Evolutionary conservation across 2,888 invertebrate species (phyloP), one percentile per base, ranked within the genome.

Genomic region (Sericinus montela): DNA sequence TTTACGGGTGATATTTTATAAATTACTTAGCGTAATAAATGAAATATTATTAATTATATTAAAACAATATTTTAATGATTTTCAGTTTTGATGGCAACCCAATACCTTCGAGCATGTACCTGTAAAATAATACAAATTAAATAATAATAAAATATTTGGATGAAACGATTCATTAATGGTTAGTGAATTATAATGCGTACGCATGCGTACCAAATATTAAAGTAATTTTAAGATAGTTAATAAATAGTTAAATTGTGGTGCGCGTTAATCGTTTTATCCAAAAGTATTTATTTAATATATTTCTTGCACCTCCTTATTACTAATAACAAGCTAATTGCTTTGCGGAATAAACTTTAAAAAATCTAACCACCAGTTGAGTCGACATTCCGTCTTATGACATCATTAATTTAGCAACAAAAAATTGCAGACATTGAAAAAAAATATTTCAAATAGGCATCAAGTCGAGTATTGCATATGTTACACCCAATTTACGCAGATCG

Each of bases 301-400:
- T 45, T 55, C 58, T 62, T 69, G 74, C 74, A 72, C 72, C 62
- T 62, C 63, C 60, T 59, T 59, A 58, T 58, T 61, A 45, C 51
- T 60, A 65, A 63, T 66, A 61, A 67, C 57, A 60, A 62, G 68
- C 70, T 67, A 45, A 61, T 52, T 48, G 72, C 72, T 71, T 73
- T 60, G 65, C 63, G 53, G 52, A 19, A 15, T 35, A 16, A 15
- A 48, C 35, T 56, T n/a, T 62, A 54, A 45, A 57, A 54, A 57
- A 52, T 55, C 53, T 51, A 59, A 59, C 59, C 60, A 57, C 57
- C 56, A 59, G 60, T 65, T 60, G 67, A 64, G 63, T 62, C 59
- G 60, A 59, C 60, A 62, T 58, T 60, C 61, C 59, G 53, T 54
- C 48, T 37, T 9, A 46, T 37, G 28, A 30, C 36, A 45, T 46